Evolutionary conservation across 2,888 invertebrate genomes (phyloP).

Genomic region (Epinotia bilunana): DNA sequence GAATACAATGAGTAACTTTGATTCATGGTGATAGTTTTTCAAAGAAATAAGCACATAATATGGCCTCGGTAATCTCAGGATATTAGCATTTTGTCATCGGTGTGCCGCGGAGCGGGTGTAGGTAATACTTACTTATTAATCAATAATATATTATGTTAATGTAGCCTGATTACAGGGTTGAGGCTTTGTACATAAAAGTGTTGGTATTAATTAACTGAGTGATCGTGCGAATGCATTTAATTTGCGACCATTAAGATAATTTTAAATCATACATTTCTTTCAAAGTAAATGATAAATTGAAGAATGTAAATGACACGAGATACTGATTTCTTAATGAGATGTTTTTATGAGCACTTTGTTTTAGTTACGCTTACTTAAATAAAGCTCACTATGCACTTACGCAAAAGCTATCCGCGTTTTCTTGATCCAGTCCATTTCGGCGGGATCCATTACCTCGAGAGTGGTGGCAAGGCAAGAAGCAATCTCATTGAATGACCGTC

Average conservation of each 20-base stretch:
- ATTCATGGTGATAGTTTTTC: no score
- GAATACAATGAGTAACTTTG: no score
- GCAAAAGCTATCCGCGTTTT: conserved; percentile 71
- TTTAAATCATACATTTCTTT: no score
- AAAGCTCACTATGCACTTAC: conserved; percentile 64
- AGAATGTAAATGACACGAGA: neutral
- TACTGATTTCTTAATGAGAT: neutral
- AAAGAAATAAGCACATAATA: neutral
- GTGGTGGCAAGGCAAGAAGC: conserved; percentile 84
- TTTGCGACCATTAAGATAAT: neutral
- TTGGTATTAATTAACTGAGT: no score
- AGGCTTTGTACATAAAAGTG: neutral
- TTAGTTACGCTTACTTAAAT: neutral
- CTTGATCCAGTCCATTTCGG: conserved; percentile 83
- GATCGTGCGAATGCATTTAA: neutral
- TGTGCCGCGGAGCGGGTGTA: neutral
- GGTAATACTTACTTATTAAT: no score
- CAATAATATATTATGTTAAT: no score
- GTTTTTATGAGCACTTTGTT: neutral
- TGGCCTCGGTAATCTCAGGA: neutral
- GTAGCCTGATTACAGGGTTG: no score
- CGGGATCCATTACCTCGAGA: conserved; percentile 83
- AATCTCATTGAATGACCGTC: conserved; percentile 85
- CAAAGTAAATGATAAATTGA: no score
- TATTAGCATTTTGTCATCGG: neutral